phyloP scores from a whole-genome alignment of 2,113 vertebrate species.

The Coryphaenoides rupestris region DNA sequence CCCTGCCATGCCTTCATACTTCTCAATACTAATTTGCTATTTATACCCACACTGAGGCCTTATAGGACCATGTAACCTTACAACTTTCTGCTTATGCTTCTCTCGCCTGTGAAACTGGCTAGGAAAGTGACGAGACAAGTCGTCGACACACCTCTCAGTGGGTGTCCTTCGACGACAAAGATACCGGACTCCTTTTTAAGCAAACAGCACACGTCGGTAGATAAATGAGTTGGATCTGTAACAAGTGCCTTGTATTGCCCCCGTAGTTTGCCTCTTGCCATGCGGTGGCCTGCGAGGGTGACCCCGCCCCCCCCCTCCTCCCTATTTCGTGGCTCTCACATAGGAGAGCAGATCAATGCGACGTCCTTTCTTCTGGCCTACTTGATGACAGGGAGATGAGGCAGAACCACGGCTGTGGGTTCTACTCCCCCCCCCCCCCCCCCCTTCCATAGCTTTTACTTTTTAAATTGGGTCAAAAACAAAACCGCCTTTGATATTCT shows the following conservation, averaged over 20 bases:
- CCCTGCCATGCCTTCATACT: constrained; percentile 6
- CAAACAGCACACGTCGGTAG: too few relatives aligned
- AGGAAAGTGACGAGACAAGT: background rate
- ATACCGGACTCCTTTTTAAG: too few relatives aligned
- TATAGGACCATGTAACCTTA: constrained; percentile 7
- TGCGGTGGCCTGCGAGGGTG: background rate
- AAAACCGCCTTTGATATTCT: background rate
- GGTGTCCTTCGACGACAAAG: too few relatives aligned
- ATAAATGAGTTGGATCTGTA: background rate
- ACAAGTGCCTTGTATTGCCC: background rate
- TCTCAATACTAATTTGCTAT: constrained; percentile 13
- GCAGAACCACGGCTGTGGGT: too few relatives aligned
- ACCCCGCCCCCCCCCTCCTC: background rate
- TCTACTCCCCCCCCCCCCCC: too few relatives aligned
- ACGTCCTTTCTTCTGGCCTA: background rate
- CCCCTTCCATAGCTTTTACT: too few relatives aligned
- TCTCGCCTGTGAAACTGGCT: background rate
- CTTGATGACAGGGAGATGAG: background rate
- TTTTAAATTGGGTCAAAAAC: background rate
- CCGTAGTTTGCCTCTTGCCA: too few relatives aligned
- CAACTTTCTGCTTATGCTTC: constrained; percentile 11
- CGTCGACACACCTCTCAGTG: too few relatives aligned
- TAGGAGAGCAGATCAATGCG: background rate
- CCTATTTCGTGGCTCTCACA: background rate
- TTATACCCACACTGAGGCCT: constrained; percentile 32